Evolutionary conservation across 2,113 vertebrate species (phyloP).

Genomic region (Raphicerus campestris): DNA sequence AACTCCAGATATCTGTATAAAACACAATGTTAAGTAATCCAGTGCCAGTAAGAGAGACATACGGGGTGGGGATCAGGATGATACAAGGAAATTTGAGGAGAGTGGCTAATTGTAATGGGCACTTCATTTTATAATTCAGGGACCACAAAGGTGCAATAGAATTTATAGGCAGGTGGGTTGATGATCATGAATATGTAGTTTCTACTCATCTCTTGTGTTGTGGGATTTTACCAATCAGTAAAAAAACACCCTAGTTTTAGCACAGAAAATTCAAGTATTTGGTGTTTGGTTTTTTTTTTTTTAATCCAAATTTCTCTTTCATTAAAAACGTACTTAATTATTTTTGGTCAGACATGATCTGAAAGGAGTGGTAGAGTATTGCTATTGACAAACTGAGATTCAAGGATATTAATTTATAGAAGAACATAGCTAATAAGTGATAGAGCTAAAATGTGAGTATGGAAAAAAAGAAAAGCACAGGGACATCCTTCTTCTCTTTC

Average conservation of each 20-base stretch:
- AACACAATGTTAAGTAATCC: background rate
- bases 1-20: background rate
- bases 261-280: background rate
- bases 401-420: background rate
- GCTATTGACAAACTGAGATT: background rate
- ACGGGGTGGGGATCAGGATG: rapidly evolving
- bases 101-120: background rate
- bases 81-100: background rate
- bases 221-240: background rate
- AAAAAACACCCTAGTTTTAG: background rate
- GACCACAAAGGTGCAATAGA: background rate
- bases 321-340: background rate
- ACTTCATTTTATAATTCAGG: background rate
- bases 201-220: background rate
- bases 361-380: background rate
- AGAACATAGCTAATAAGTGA: background rate
- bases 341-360: background rate
- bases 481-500: background rate
- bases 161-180: background rate
- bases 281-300: rapidly evolving
- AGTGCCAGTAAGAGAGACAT: background rate
- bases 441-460: background rate
- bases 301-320: background rate
- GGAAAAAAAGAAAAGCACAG: background rate
- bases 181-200: background rate